A percentile compares a stretch with the other conserved stretches of the same genome.
These are phyloP conservation scores for Ceratotherium simum DNA, from an alignment of 2,113 vertebrate genomes.

Conservation along the genomic window DNA sequence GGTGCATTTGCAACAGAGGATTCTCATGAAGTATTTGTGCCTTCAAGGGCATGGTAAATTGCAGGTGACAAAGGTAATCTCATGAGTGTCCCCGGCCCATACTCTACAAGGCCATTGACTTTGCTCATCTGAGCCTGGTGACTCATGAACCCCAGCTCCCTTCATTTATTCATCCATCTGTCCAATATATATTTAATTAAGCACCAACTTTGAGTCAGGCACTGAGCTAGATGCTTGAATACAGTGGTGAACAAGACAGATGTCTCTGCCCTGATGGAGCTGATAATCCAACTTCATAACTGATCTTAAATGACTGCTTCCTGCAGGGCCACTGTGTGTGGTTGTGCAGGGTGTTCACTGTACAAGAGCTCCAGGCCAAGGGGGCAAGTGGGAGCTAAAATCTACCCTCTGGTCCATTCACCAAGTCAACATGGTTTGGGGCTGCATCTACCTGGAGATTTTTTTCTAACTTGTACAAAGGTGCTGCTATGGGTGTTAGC, in stretches of 20 bases:
- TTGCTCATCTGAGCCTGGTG: not conserved
- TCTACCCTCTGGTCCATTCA: not conserved
- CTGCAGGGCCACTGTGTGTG: not conserved
- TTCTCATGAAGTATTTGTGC: not conserved
- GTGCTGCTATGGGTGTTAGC: not conserved
- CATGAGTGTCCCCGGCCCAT: fast-evolving
- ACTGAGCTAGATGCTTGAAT: not conserved
- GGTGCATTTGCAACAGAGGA: not conserved
- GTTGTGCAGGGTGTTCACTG: not conserved
- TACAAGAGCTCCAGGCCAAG: not conserved
- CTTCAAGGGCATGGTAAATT: not conserved
- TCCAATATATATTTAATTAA: constrained; percentile 5
- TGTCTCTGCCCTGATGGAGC: not conserved
- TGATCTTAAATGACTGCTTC: not conserved
- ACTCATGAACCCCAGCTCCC: not conserved
- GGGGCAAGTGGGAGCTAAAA: not conserved
- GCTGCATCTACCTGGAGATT: not conserved
- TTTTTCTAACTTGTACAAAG: not conserved
- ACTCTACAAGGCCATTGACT: not conserved
- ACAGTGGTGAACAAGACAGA: not conserved
- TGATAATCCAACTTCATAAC: not conserved
- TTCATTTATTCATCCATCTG: constrained; percentile 32
- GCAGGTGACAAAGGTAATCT: no score
- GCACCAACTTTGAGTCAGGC: not conserved
- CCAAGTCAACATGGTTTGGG: not conserved